phyloP scores from a whole-genome alignment of 2,113 vertebrate genomes.

The Sterrhoptilus dennistouni region DNA sequence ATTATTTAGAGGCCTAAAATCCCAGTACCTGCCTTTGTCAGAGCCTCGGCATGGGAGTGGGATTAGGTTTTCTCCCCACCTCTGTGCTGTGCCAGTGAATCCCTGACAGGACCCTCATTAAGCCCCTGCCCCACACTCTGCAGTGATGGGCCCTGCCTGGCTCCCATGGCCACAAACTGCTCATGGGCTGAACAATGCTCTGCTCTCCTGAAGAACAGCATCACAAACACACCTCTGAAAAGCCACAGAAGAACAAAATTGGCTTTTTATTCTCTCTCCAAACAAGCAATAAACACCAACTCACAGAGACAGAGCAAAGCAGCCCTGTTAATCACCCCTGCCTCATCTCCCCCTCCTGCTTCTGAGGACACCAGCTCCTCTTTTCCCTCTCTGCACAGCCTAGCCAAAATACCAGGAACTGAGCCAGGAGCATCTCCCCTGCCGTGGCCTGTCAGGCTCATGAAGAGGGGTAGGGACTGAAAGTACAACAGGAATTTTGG shows the following conservation, averaged over 20 bases:
- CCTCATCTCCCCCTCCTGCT: neutral
- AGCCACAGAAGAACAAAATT: neutral
- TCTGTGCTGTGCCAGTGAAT: neutral
- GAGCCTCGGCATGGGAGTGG: neutral
- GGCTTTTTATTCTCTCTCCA: neutral
- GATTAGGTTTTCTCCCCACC: neutral
- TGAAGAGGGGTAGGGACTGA: neutral
- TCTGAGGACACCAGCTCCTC: neutral
- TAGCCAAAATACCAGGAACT: neutral
- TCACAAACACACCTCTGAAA: neutral
- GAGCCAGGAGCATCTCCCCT: neutral
- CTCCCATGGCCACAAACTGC: neutral
- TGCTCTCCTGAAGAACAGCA: neutral
- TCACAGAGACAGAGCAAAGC: neutral
- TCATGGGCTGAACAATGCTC: rapidly evolving
- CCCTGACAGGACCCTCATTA: neutral
- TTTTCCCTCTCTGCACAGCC: neutral
- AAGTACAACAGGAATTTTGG: neutral
- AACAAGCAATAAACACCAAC: neutral
- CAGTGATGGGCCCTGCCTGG: neutral
- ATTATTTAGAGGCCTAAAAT: conserved; percentile 17
- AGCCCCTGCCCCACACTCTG: neutral
- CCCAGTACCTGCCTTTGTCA: neutral
- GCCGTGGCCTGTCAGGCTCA: neutral
- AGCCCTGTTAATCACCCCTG: neutral